A percentile compares a stretch with the other conserved stretches of the same genome.
These are phyloP conservation scores for Lasioglossum zephyrum DNA, from an alignment of 2,888 invertebrate species.

Conservation along the genomic window DNA sequence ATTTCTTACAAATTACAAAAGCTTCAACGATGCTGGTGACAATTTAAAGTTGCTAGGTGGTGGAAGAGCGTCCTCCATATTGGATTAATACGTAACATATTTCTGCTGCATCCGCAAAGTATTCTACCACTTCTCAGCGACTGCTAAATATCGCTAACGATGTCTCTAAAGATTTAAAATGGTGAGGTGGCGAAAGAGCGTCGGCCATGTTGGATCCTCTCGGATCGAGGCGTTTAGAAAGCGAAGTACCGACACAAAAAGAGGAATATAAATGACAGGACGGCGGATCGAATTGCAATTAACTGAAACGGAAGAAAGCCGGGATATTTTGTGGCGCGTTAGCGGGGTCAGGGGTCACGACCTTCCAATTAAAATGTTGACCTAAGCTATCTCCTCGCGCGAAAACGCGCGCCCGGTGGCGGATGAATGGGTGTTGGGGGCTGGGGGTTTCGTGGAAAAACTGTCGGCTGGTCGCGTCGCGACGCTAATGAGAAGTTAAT, in stretches of 20 bases:
- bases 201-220: neutral
- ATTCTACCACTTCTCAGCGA: neutral
- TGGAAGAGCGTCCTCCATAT: too few relatives aligned
- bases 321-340: constrained; percentile 14
- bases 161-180: neutral
- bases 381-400: constrained; percentile 34
- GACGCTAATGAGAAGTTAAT: constrained; percentile 77
- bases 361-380: constrained; percentile 60
- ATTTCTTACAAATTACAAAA: too few relatives aligned
- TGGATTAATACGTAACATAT: neutral
- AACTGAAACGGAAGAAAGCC: neutral
- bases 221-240: neutral
- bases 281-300: constrained; percentile 9
- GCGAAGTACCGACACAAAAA: neutral
- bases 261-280: neutral
- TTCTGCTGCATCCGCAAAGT: neutral
- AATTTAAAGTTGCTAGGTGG: too few relatives aligned
- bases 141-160: neutral
- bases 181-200: neutral
- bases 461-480: constrained; percentile 31
- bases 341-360: constrained; percentile 47
- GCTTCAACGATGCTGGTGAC: too few relatives aligned
- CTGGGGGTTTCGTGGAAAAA: constrained; percentile 40
- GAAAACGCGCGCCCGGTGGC: constrained; percentile 29
- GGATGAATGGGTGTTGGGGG: constrained; percentile 25